These are phyloP conservation scores for Hassar affinis DNA, from an alignment of 2,113 vertebrate species.

Conservation along the genomic window DNA sequence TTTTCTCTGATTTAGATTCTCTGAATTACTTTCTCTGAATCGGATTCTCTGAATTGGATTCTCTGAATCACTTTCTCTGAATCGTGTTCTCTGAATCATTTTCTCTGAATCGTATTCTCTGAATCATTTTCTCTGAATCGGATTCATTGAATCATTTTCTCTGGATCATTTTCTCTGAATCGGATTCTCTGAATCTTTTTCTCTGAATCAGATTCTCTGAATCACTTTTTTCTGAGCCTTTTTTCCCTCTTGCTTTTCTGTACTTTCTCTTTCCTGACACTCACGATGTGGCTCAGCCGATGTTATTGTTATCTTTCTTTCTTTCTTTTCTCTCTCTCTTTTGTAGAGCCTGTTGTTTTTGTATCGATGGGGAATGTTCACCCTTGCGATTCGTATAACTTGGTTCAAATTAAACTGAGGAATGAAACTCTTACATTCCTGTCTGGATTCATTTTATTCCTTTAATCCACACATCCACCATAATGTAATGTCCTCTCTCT, in stretches of 20 bases:
- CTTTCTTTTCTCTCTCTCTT: conserved; percentile 28
- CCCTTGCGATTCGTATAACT: conserved; percentile 70
- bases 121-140: no score
- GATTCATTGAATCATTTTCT: no score
- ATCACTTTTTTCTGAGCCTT: conserved; percentile 45
- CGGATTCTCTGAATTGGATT: no score
- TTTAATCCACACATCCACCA: neutral
- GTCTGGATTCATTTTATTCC: neutral
- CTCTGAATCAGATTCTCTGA: neutral
- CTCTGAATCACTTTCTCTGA: neutral
- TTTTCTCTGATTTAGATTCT: no score
- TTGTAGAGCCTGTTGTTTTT: conserved; percentile 51
- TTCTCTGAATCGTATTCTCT: no score
- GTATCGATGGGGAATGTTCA: conserved; percentile 60
- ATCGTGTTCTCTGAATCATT: no score
- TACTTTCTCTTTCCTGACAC: conserved; percentile 17
- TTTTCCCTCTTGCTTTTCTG: conserved; percentile 35
- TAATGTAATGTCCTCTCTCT: no score
- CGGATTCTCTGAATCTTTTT: neutral
- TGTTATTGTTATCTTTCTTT: conserved; percentile 36
- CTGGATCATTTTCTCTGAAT: no score
- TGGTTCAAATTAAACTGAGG: conserved; percentile 70
- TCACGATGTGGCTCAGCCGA: conserved; percentile 21
- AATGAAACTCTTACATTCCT: conserved; percentile 52
- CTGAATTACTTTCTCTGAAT: neutral